phyloP scores from a whole-genome alignment of 2,888 invertebrate species.

The Pheosia gnoma region DNA sequence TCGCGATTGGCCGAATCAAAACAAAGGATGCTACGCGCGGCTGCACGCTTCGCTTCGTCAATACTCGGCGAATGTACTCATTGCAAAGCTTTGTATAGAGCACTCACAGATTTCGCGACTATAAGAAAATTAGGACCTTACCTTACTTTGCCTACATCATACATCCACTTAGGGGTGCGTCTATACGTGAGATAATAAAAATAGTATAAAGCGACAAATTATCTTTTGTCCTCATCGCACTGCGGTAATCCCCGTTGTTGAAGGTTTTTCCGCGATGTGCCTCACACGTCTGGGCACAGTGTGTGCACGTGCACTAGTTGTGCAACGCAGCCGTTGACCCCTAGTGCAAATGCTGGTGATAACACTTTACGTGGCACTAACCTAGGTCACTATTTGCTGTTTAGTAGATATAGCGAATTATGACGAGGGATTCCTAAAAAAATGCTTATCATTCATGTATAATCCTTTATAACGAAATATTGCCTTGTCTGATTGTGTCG shows the following conservation, averaged over 20 bases:
- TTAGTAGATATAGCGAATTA: background rate
- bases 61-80: no score
- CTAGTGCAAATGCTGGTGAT: constrained; percentile 1
- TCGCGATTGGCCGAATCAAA: no score
- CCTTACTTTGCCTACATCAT: no score
- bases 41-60: no score
- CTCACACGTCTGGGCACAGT: background rate
- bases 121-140: no score
- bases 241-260: constrained; percentile 1
- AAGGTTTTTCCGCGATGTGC: constrained; percentile 1
- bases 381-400: background rate
- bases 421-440: background rate
- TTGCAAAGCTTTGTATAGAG: no score
- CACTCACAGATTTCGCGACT: no score
- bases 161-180: no score
- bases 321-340: constrained; percentile 1
- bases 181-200: no score
- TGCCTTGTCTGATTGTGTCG: background rate
- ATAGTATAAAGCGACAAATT: no score
- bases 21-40: no score
- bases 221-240: background rate
- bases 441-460: no score
- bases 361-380: background rate
- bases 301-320: background rate
- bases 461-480: background rate